phyloP scores from a whole-genome alignment of 2,113 vertebrate species.

The Prietella phreatophila region DNA sequence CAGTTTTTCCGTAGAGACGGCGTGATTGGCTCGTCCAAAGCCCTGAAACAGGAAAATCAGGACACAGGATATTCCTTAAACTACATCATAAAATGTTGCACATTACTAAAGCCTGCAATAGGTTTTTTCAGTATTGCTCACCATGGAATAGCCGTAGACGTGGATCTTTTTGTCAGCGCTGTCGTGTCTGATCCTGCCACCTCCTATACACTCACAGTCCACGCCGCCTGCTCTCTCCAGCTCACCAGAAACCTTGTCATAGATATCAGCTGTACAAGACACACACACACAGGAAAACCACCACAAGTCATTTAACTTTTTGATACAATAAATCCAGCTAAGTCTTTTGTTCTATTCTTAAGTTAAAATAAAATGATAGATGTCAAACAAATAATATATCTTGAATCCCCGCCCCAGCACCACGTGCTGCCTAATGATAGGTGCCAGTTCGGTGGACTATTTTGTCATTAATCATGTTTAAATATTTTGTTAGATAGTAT shows the following conservation, averaged over 20 bases:
- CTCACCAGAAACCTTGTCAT: constrained; percentile 79
- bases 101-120: background rate
- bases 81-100: background rate
- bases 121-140: constrained; percentile 51
- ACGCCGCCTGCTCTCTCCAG: constrained; percentile 73
- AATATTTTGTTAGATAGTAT: too few species aligned
- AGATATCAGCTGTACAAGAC: constrained; percentile 80
- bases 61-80: background rate
- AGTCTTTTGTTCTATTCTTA: background rate
- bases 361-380: background rate
- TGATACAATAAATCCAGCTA: background rate
- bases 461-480: too few species aligned
- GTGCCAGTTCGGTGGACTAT: background rate
- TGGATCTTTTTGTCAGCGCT: constrained; percentile 81
- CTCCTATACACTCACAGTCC: constrained; percentile 86
- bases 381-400: background rate
- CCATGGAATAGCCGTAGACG: constrained; percentile 92
- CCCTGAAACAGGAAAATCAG: constrained; percentile 71
- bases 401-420: background rate
- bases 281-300: background rate
- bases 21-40: constrained; percentile 88
- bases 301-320: background rate
- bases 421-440: background rate
- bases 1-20: constrained; percentile 82
- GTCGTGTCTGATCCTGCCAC: constrained; percentile 84